Evolutionary conservation across 2,797 vertebrate species (phyloP).

Genomic region (Myotis findleyi): DNA sequence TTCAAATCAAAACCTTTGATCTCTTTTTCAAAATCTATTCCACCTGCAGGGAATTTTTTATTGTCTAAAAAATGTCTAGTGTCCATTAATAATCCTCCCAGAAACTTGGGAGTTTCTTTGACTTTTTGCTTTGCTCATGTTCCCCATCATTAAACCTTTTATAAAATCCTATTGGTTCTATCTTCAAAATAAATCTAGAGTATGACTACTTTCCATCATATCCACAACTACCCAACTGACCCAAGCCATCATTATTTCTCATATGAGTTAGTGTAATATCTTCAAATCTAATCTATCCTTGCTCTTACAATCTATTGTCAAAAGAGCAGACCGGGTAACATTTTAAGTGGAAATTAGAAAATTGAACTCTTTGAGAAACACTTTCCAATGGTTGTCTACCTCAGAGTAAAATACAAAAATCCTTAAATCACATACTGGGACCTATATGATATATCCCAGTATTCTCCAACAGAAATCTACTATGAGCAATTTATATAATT

Average conservation of each 20-base stretch:
- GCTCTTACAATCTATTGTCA: background rate
- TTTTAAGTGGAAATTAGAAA: background rate
- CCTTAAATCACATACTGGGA: background rate
- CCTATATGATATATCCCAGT: background rate
- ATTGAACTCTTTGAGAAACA: background rate
- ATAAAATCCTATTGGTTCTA: background rate
- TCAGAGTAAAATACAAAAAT: conserved; percentile 1
- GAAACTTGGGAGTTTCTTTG: background rate
- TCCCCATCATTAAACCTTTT: background rate
- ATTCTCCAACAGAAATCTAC: background rate
- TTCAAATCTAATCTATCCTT: background rate
- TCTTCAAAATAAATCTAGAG: background rate
- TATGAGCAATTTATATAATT: background rate
- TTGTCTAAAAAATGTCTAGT: background rate
- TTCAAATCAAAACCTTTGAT: background rate
- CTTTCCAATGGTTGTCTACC: background rate
- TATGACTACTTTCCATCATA: background rate
- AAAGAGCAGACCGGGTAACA: background rate
- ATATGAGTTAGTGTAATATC: background rate
- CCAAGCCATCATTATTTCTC: background rate
- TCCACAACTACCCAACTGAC: background rate
- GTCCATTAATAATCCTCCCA: background rate
- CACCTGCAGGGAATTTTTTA: background rate
- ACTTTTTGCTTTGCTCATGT: background rate
- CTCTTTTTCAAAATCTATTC: background rate